Conservation (phyloP, 2,797 vertebrate genomes). For the Botia kubotai region DNA sequence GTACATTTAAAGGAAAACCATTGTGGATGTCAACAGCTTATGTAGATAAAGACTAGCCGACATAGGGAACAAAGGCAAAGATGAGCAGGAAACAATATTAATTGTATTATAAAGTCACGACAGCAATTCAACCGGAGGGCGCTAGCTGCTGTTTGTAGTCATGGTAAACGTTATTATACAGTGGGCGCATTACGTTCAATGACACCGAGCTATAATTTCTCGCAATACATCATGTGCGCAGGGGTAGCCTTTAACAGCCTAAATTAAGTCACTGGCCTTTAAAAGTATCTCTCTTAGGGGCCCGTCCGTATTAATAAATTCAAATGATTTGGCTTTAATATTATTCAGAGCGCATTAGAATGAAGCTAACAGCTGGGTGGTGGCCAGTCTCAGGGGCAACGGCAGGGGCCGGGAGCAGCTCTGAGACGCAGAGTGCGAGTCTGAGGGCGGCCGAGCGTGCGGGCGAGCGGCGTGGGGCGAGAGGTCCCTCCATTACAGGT, state of each 20-base stretch:
- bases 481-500: constrained; percentile 78
- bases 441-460: constrained; percentile 24
- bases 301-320: constrained; percentile 79
- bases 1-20: constrained; percentile 3
- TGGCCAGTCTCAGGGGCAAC: constrained; percentile 73
- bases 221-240: constrained; percentile 74
- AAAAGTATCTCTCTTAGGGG: constrained; percentile 82
- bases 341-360: constrained; percentile 83
- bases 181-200: constrained; percentile 63
- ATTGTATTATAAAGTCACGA: constrained; percentile 69
- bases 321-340: constrained; percentile 81
- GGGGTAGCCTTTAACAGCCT: constrained; percentile 78
- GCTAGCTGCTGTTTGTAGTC: constrained; percentile 65
- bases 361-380: constrained; percentile 82
- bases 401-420: constrained; percentile 64
- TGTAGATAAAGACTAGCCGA: constrained; percentile 31
- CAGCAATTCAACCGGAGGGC: constrained; percentile 62
- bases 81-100: constrained; percentile 61
- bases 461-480: constrained; percentile 40
- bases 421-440: constrained; percentile 60
- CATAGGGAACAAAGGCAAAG: constrained; percentile 62
- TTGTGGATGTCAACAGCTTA: neutral
- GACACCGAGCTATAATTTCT: constrained; percentile 77
- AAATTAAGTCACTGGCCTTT: constrained; percentile 85
- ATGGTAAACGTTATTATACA: constrained; percentile 73